Evolutionary conservation across 1,140 invertebrate genomes (phyloP), one percentile per base, ranked within the genome.

Genomic region (Antheraea mylitta): DNA sequence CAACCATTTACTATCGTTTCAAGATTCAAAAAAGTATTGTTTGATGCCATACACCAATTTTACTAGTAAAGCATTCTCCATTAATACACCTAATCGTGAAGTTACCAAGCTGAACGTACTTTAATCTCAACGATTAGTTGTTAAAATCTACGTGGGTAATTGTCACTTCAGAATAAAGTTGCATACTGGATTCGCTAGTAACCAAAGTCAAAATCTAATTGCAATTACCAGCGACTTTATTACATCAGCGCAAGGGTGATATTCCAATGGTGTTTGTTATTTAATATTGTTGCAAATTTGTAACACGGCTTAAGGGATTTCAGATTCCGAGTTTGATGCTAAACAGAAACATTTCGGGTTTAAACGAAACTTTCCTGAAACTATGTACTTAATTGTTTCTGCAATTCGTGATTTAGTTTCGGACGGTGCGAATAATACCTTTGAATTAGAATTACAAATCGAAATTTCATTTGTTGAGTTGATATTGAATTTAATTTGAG

Each of bases 241-340:
- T 11, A 22, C 7, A 18, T 58, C n/a, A 4, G 2, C 13, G 68
- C 74, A 84, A 78, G 75, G 74, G 42, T 42, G 22, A 62, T 64
- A 63, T 37, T 69, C 6, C 11, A 18, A 59, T 38, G 22, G n/a
- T 64, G 48, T 58, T 66, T 48, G 36, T 22, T n/a, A 37, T 64
- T 37, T 30, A 53, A 58, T 30, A 66, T 58, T 66, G 75, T 79
- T 73, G 74, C 77, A 76, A 78, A 75, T 79, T 78, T 74, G 73
- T 81, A 85, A 84, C 79, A 80, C 72, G 74, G 81, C 85, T 88
- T 88, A 85, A 84, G 76, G 86, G 84, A 85, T 88, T 85, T 85
- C 68, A 73, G 77, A 85, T 81, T 87, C 79, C 76, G 77, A 83
- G 83, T 85, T 82, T 76, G 78, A 85, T 82, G 77, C 76, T 85